Base-by-base conservation (phyloP, 1,140 invertebrate species). In the Drosophila kikkawai region DNA sequence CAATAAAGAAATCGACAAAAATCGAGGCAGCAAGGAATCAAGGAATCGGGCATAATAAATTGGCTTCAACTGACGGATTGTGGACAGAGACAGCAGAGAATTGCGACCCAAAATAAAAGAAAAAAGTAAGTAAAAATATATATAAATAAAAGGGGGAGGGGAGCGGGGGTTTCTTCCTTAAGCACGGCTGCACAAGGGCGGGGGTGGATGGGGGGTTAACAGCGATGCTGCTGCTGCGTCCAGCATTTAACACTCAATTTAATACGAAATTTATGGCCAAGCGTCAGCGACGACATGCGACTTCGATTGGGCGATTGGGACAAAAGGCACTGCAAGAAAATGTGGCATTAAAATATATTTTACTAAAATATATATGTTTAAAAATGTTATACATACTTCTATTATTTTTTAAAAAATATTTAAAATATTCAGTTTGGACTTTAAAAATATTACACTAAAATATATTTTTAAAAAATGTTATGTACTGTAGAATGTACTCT, bases 201-300 rank as follows among this genome's bases (percentile, higher is more conserved):
- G 56, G 12, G 32, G 51, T 39, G 57, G 32, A 7, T 26, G 39
- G 51, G 51, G 42, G 59, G 32, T 37, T 32, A 42, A n/a, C 39
- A n/a, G 42, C 17, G 15, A 22, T 47, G 59, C 47, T 45, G 58
- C 41, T 55, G 83, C 58, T 80, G 80, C 66, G 81, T 84, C 85
- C 85, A 88, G 85, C 86, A 90, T 88, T 88, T 88, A 88, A 88
- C 85, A 88, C 85, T 88, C 85, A 88, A 88, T 88, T 88, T 90
- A 88, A 88, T 88, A 85, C 85, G 85, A 90, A 88, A 88, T 88
- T 88, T 88, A 88, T 88, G 85, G 86, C 60, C 84, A 68, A 87
- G 81, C 84, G 69, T 80, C 69, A 87, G 77, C 84, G 80, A 81
- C 84, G 84, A 87, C 83, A 88, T 88, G 76, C 80, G 71, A 80